Percentiles rank a stretch among this genome's conserved stretches.
Evolutionary conservation across 2,888 invertebrate genomes (phyloP).

Genomic region (Hermaeophaga mercurialis): DNA sequence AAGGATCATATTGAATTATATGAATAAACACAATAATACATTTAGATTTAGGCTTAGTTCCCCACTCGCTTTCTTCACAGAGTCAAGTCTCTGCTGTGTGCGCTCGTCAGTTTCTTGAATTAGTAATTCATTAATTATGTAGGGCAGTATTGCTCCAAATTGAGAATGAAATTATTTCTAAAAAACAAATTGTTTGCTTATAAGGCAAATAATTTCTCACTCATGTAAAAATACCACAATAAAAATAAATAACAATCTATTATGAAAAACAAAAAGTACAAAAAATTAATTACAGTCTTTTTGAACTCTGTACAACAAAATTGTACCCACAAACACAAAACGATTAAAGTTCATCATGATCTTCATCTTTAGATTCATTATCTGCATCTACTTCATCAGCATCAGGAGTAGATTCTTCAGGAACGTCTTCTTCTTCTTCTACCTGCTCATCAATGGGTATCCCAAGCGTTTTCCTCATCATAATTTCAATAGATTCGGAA

Average conservation of each 20-base stretch:
- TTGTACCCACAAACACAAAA: conserved; percentile 30
- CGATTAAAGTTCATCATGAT: conserved; percentile 67
- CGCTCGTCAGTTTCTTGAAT: too few relatives aligned
- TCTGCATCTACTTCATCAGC: conserved; percentile 53
- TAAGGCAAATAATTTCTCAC: too few relatives aligned
- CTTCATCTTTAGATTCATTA: conserved; percentile 52
- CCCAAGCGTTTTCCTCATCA: conserved; percentile 83
- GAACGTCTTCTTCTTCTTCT: conserved; percentile 58
- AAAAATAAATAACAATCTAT: conserved; percentile 30
- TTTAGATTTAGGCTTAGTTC: too few relatives aligned
- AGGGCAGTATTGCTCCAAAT: too few relatives aligned
- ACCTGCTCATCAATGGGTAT: conserved; percentile 74
- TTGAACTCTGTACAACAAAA: conserved; percentile 34
- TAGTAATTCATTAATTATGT: too few relatives aligned
- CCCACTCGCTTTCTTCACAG: too few relatives aligned
- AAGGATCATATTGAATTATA: too few relatives aligned
- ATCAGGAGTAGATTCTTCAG: conserved; percentile 58
- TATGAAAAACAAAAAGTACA: conserved; percentile 39
- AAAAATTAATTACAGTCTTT: conserved; percentile 43
- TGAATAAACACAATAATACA: too few relatives aligned
- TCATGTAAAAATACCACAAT: too few relatives aligned
- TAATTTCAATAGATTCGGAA: conserved; percentile 86
- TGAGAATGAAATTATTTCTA: too few relatives aligned
- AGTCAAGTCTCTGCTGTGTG: too few relatives aligned
- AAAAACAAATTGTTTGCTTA: too few relatives aligned